A percentile compares a stretch with the other conserved stretches of the same genome.
These are phyloP conservation scores for Ceratina australensis DNA, from an alignment of 1,140 invertebrate species.

Conservation along the genomic window DNA sequence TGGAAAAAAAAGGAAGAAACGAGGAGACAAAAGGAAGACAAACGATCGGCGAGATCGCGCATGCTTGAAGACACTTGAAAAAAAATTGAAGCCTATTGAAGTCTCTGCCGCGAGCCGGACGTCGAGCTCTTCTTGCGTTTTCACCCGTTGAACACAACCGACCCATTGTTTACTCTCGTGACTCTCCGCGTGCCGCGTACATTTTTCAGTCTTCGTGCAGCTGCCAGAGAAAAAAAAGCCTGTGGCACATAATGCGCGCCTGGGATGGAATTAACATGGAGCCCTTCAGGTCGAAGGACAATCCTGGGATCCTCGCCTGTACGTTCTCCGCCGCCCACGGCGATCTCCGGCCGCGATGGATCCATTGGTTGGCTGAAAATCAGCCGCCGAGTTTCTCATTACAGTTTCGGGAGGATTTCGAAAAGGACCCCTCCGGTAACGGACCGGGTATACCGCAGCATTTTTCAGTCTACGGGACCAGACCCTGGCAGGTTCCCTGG, in stretches of 20 bases:
- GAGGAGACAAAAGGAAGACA: slow-evolving; percentile 4
- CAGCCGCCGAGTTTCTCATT: slow-evolving; percentile 61
- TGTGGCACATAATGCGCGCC: slow-evolving; percentile 4
- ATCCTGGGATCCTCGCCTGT: slow-evolving; percentile 14
- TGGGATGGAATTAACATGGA: slow-evolving; percentile 50
- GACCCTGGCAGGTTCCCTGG: slow-evolving; percentile 62
- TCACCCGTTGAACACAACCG: background rate
- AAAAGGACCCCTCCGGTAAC: slow-evolving; percentile 65
- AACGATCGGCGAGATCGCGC: slow-evolving; percentile 10
- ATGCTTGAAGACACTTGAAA: slow-evolving; percentile 41
- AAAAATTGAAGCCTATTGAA: slow-evolving; percentile 36
- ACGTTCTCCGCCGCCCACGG: slow-evolving; percentile 14
- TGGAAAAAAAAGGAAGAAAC: background rate
- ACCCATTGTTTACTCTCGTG: slow-evolving; percentile 18
- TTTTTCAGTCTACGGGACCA: slow-evolving; percentile 73
- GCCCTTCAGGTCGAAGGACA: background rate
- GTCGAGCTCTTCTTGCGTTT: slow-evolving; percentile 28
- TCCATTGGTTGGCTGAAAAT: slow-evolving; percentile 51
- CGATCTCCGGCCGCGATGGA: slow-evolving; percentile 6
- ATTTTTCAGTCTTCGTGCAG: slow-evolving; percentile 23
- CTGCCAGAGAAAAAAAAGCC: slow-evolving; percentile 20
- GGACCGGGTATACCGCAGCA: slow-evolving; percentile 69
- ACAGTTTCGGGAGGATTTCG: slow-evolving; percentile 67
- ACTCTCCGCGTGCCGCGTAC: background rate
- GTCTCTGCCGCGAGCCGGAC: slow-evolving; percentile 19